Evolutionary conservation across 2,888 invertebrate genomes (phyloP).

Genomic region (Metalampra italica): DNA sequence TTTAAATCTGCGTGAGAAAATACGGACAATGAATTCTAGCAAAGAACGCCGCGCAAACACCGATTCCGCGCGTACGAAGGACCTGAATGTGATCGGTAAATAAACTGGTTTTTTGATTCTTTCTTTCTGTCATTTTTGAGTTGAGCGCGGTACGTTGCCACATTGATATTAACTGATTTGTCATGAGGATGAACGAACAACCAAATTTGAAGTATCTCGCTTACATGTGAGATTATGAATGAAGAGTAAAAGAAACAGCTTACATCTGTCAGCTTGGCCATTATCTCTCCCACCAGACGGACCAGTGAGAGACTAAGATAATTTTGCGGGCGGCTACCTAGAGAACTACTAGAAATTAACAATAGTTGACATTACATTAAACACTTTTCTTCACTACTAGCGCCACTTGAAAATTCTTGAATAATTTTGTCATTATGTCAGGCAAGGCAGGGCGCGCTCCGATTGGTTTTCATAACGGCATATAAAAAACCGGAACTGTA

Average conservation of each 20-base stretch:
- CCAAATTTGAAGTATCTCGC: not conserved
- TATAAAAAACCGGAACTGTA: too few relatives aligned
- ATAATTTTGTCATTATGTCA: too few relatives aligned
- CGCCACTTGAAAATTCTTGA: not conserved
- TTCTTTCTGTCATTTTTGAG: conserved; percentile 35
- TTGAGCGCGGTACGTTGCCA: conserved; percentile 13
- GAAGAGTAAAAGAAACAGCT: not conserved
- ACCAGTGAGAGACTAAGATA: not conserved
- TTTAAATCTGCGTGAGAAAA: conserved; percentile 33
- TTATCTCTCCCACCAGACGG: not conserved
- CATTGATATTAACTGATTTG: not conserved
- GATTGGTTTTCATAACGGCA: too few relatives aligned
- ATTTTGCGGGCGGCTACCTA: not conserved
- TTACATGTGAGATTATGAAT: not conserved
- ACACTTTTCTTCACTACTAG: not conserved
- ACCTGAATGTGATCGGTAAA: conserved; percentile 55
- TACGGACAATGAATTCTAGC: conserved; percentile 28
- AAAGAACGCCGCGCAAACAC: conserved; percentile 20
- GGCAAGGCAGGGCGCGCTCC: too few relatives aligned
- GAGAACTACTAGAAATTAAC: not conserved
- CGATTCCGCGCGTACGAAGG: conserved; percentile 29
- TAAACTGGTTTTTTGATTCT: conserved; percentile 71
- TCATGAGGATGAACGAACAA: not conserved
- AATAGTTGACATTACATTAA: not conserved
- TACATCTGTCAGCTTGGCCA: not conserved